phyloP scores from a whole-genome alignment of 2,113 vertebrate species.

The Callospermophilus lateralis region DNA sequence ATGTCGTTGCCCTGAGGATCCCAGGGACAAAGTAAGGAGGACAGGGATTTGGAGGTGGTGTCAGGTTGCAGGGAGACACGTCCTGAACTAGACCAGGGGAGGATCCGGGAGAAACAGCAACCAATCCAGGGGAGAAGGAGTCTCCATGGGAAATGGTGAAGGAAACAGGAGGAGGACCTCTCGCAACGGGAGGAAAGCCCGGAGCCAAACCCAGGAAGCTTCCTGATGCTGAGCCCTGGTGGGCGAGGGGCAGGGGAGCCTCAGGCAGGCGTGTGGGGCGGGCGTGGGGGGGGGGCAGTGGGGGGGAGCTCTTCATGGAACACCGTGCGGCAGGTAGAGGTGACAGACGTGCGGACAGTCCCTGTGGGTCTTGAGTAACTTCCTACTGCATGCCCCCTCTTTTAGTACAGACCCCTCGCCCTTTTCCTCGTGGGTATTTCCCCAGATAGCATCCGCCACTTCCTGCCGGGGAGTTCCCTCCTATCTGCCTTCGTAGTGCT shows the following conservation, averaged over 20 bases:
- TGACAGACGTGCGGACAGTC: fast-evolving
- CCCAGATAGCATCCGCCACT: not conserved
- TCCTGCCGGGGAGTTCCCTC: not conserved
- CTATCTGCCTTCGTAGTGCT: not conserved
- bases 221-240: not conserved
- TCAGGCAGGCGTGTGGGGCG: not conserved
- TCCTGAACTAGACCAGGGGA: too few relatives aligned
- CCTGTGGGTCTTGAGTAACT: too few relatives aligned
- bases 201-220: not conserved
- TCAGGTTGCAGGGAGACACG: not conserved
- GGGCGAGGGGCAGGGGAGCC: not conserved
- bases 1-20: too few relatives aligned
- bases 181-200: not conserved
- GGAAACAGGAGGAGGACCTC: not conserved
- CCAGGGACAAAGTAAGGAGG: not conserved
- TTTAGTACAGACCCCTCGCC: fast-evolving
- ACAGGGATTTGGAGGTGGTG: not conserved
- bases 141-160: not conserved
- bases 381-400: not conserved
- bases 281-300: not conserved
- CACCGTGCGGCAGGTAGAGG: not conserved
- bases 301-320: too few relatives aligned
- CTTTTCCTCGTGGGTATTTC: too few relatives aligned
- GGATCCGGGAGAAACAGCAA: fast-evolving
- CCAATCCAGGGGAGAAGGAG: not conserved